Base-by-base conservation (phyloP, 23 tunicate species). In the Halocynthia roretzi region DNA sequence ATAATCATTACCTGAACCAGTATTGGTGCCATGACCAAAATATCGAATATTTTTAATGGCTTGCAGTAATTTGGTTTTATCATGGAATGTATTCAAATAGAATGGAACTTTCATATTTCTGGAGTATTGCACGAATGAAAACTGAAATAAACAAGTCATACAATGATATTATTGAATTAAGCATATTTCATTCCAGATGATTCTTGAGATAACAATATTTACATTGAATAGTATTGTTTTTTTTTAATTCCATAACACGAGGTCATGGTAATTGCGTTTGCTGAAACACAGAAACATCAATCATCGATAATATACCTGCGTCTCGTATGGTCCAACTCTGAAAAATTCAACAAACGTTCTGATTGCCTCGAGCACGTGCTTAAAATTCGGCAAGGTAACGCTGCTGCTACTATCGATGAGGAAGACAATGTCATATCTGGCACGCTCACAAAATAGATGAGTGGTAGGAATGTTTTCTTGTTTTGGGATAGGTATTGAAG, bases 281-380 rank as follows among this genome's bases (percentile, higher is more conserved):
- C 44, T 0, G 44, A 31, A 31, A 31, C 44, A 31, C 4, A 31
- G 44, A 31, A 31, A 31, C 44, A 31, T 31, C 44, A 31, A 31
- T n/a, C n/a, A n/a, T 10, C 10, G 62, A 49, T n/a, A 55, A 31
- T 22, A 31, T 58, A 87, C 94, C 80, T 87, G 94, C 5, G 72
- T 70, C n/a, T 54, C 76, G 51, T 87, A 52, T 22, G 85, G 87
- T 5, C 97, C 97, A 71, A 91, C 81, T 19, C 70, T 71, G 62
- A 91, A 53, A 7, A 10, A 31, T 21, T 72, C 56, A 20, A 91
- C 73, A 49, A 85, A 76, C 6, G 57, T 55, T 12, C 51, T 72
- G 52, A 91, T 54, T 8, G 85, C 62, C 51, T 75, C 49, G 48
- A 76, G 81, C 8, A 85, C 56, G 6, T 56, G 51, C 14, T 77